Conservation (phyloP, 2,113 vertebrate species). For the Pseudonaja textilis region DNA sequence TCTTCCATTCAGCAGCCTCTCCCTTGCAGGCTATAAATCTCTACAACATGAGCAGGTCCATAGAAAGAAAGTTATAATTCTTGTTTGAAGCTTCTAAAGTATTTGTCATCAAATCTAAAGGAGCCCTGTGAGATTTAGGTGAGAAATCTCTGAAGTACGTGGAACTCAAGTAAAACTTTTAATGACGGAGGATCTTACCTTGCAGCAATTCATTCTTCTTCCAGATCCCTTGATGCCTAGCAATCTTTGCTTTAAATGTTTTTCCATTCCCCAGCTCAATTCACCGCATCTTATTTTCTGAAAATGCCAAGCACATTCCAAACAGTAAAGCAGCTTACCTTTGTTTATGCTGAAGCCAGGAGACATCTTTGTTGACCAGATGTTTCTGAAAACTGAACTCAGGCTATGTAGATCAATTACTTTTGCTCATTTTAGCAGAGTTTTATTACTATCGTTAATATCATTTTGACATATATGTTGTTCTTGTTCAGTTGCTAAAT, state of each 20-base stretch:
- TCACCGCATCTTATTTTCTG: background rate
- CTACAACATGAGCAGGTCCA: background rate
- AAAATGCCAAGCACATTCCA: background rate
- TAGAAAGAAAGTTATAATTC: slow-evolving; percentile 34
- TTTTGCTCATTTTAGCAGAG: background rate
- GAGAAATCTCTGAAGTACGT: slow-evolving; percentile 20
- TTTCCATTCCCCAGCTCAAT: background rate
- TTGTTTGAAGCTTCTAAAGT: background rate
- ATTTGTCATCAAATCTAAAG: slow-evolving; percentile 3
- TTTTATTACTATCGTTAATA: background rate
- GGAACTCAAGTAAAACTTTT: background rate
- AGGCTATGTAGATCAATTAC: background rate
- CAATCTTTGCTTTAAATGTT: background rate
- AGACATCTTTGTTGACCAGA: background rate
- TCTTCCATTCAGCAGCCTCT: slow-evolving; percentile 21
- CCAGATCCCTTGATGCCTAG: background rate
- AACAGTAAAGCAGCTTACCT: background rate
- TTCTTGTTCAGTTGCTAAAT: background rate
- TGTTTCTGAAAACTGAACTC: background rate
- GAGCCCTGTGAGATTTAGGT: slow-evolving; percentile 4
- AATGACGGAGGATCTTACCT: background rate
- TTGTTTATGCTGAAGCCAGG: background rate
- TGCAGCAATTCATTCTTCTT: background rate
- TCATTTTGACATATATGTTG: background rate
- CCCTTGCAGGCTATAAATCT: background rate